A percentile compares a stretch with the other conserved stretches of the same genome.
Conservation (phyloP, 2,797 vertebrate species). For the Dermochelys coriacea region DNA sequence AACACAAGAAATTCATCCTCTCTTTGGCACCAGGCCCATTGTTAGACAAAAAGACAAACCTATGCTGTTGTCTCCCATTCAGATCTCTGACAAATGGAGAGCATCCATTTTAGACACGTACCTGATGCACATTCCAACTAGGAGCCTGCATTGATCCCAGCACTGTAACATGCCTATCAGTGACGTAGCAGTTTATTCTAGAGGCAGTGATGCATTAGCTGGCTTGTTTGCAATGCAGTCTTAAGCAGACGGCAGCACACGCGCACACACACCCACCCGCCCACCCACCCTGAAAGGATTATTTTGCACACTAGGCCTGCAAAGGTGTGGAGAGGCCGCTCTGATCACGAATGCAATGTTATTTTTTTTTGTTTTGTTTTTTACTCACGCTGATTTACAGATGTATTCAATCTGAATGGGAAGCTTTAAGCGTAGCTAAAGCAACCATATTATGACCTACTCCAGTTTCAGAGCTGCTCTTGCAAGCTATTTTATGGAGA, state of each 20-base stretch:
- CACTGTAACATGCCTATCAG: constrained; percentile 67
- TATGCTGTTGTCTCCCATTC: neutral
- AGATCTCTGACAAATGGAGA: neutral
- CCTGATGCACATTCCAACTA: constrained; percentile 74
- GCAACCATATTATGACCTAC: neutral
- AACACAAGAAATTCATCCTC: fast-evolving
- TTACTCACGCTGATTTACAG: fast-evolving
- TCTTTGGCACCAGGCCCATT: neutral
- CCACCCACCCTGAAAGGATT: neutral
- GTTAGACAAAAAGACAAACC: constrained; percentile 43
- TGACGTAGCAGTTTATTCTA: constrained; percentile 18
- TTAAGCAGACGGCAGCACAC: constrained; percentile 53
- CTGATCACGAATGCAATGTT: neutral
- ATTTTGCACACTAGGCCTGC: neutral
- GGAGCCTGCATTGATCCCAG: constrained; percentile 73
- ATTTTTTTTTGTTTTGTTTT: too few relatives aligned
- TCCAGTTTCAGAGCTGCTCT: neutral
- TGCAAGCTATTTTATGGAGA: neutral
- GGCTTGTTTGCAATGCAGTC: constrained; percentile 45
- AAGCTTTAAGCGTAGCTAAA: neutral
- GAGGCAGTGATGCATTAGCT: constrained; percentile 61
- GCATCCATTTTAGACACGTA: constrained; percentile 51
- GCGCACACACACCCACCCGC: neutral
- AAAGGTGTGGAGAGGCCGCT: constrained; percentile 15
- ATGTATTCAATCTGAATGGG: fast-evolving